Conservation (phyloP, 2,113 vertebrate genomes). For the Setophaga petechia region DNA sequence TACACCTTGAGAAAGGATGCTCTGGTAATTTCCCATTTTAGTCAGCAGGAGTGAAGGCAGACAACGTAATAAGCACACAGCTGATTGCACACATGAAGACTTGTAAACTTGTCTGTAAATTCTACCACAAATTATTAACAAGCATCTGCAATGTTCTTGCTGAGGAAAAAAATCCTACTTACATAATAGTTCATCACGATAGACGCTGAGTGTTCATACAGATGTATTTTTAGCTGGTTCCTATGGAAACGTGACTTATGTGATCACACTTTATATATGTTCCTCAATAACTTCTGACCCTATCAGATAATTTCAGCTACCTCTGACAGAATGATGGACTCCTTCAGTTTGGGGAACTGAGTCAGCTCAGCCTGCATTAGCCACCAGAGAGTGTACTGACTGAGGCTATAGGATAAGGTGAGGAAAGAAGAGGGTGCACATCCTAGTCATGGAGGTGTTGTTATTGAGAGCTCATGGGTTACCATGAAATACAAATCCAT, state of each 20-base stretch:
- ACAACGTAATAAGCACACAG: background rate
- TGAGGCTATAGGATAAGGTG: background rate
- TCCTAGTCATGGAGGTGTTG: fast-evolving
- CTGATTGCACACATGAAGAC: background rate
- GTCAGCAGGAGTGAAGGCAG: slow-evolving; percentile 1
- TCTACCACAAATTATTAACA: slow-evolving; percentile 35
- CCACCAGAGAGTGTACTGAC: background rate
- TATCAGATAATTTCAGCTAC: background rate
- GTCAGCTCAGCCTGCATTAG: background rate
- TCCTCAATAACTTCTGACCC: background rate
- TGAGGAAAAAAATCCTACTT: background rate
- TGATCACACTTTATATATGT: background rate
- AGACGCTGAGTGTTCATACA: background rate
- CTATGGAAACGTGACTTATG: slow-evolving; percentile 20
- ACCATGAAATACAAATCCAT: background rate
- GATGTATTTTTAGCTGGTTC: slow-evolving; percentile 18
- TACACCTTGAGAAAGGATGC: background rate
- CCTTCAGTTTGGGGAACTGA: background rate
- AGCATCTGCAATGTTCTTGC: background rate
- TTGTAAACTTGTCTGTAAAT: slow-evolving; percentile 25
- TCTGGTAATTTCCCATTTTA: slow-evolving; percentile 20
- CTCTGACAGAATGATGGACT: background rate
- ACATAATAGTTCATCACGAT: background rate
- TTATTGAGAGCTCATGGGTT: background rate
- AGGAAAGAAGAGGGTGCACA: background rate